Conservation (phyloP, 2,797 vertebrate genomes). For the Saxicola maurus region DNA sequence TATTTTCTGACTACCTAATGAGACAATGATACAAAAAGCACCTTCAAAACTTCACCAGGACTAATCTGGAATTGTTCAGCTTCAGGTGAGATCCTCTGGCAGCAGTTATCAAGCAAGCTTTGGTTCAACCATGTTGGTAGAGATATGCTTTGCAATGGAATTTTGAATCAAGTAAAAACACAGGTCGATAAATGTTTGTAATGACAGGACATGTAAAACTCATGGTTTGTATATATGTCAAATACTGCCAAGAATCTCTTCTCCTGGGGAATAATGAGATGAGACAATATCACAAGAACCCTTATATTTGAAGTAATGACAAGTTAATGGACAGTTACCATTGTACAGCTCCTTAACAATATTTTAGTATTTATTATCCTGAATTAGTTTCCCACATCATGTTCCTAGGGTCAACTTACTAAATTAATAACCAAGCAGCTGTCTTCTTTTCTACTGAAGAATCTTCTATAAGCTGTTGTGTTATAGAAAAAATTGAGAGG, state of each 20-base stretch:
- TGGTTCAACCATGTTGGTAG: background rate
- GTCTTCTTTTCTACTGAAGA: background rate
- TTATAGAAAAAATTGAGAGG: background rate
- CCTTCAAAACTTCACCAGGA: background rate
- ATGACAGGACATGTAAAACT: background rate
- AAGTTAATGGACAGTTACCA: background rate
- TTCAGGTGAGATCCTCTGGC: background rate
- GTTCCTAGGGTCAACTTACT: background rate
- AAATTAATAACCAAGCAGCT: background rate
- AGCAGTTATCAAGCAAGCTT: background rate
- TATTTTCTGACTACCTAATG: background rate
- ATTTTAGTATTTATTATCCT: background rate
- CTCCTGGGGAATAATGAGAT: background rate
- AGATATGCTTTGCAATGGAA: background rate
- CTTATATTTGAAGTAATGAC: slow-evolving; percentile 5
- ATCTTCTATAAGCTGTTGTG: background rate
- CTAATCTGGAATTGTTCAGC: background rate
- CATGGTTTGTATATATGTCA: background rate
- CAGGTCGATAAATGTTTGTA: background rate
- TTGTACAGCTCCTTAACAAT: background rate
- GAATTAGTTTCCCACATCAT: background rate
- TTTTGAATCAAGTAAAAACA: background rate
- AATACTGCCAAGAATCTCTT: background rate
- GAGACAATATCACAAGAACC: background rate
- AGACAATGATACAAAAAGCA: background rate